Percentiles rank a stretch among this genome's conserved stretches.
Evolutionary conservation across 2,797 vertebrate genomes (phyloP).

Genomic region (Hipposideros larvatus): DNA sequence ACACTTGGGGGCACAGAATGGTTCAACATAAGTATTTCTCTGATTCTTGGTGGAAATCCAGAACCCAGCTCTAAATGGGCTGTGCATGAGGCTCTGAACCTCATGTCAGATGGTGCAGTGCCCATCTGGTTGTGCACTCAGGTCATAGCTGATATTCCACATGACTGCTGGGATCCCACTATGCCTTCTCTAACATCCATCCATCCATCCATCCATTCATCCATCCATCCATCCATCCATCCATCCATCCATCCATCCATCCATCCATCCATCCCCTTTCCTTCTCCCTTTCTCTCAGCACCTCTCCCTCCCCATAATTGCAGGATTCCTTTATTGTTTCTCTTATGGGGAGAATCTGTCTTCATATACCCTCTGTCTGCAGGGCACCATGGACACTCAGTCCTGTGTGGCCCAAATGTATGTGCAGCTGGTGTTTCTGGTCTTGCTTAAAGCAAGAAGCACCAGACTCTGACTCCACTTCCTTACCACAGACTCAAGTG

Average conservation of each 20-base stretch:
- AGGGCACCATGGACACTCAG: rapidly evolving
- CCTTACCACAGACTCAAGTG: slow-evolving; percentile 16
- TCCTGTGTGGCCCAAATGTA: not conserved
- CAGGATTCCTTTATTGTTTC: not conserved
- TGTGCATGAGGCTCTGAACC: rapidly evolving
- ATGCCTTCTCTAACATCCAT: too few relatives aligned
- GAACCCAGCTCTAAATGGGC: not conserved
- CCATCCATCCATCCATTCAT: too few relatives aligned
- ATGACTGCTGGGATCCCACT: rapidly evolving
- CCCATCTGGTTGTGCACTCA: not conserved
- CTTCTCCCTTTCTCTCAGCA: not conserved
- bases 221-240: not conserved
- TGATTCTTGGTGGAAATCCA: not conserved
- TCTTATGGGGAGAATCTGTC: not conserved
- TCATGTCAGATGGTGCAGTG: not conserved
- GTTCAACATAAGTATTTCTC: not conserved
- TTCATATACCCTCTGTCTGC: not conserved
- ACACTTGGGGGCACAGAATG: not conserved
- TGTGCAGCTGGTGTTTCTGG: rapidly evolving
- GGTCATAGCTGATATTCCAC: not conserved
- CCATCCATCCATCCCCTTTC: not conserved
- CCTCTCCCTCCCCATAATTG: not conserved
- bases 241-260: too few relatives aligned
- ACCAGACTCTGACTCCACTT: not conserved
- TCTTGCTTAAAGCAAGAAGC: not conserved